Percentiles rank a stretch among this genome's conserved stretches.
phyloP scores from a whole-genome alignment of 2,797 vertebrate species.

The Gadopsis bispinosus region DNA sequence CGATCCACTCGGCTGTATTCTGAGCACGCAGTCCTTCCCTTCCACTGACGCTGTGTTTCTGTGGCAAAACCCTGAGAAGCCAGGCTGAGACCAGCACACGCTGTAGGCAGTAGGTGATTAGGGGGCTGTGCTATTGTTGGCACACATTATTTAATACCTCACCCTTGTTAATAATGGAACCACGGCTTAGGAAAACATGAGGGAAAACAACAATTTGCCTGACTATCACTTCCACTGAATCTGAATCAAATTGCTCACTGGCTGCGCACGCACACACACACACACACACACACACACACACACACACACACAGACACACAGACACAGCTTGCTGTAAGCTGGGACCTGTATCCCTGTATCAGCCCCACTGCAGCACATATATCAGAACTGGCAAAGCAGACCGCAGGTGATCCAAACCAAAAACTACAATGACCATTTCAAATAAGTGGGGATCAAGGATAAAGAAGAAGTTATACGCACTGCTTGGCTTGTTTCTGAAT shows the following conservation, averaged over 20 bases:
- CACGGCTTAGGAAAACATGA: slow-evolving; percentile 19
- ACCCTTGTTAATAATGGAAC: slow-evolving; percentile 29
- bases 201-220: slow-evolving; percentile 41
- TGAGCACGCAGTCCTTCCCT: slow-evolving; percentile 33
- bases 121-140: slow-evolving; percentile 35
- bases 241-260: slow-evolving; percentile 33
- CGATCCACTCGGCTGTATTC: slow-evolving; percentile 35
- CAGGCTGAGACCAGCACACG: slow-evolving; percentile 24
- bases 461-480: not conserved
- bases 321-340: slow-evolving; percentile 1
- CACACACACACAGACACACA: slow-evolving; percentile 1
- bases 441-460: not conserved
- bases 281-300: slow-evolving; percentile 5
- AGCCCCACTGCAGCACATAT: slow-evolving; percentile 12
- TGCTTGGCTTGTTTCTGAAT: not conserved
- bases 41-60: slow-evolving; percentile 24
- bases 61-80: slow-evolving; percentile 17
- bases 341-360: slow-evolving; percentile 21
- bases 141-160: slow-evolving; percentile 33
- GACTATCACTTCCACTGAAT: slow-evolving; percentile 40
- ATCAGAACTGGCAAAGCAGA: slow-evolving; percentile 19
- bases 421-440: slow-evolving; percentile 12
- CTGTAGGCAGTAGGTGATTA: slow-evolving; percentile 19
- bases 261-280: not conserved
- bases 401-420: slow-evolving; percentile 1